Evolutionary conservation across 2,888 invertebrate genomes (phyloP), one percentile per base, ranked within the genome.

Genomic region (Sarcophaga subvicina): DNA sequence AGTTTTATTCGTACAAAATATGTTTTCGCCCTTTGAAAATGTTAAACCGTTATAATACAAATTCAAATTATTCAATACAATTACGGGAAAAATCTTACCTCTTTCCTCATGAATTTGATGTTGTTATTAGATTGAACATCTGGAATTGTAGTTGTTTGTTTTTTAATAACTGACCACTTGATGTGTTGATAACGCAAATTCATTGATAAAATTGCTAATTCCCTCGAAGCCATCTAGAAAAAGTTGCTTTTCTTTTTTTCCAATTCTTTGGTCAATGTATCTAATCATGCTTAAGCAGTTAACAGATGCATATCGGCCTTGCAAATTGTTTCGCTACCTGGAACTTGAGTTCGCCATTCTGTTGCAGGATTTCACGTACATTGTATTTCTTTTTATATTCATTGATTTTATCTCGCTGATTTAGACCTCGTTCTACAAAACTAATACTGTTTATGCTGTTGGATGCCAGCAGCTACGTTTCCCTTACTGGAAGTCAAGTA

Each of bases 211-310:
- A 3, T 71, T 63, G 3, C 64, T 54, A 64, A 95, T 92, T 73
- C 94, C 94, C 89, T 95, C 94, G 90, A 95, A 95, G 81, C 94
- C 95, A 37, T 93, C 93, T 89, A 95, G 94, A 89, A 95, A 95
- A 22, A 95, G 91, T 83, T 95, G 94, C 73, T 94, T 94, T 93
- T 95, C 95, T 1, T 96, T 96, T 83, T 95, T 94, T n/a, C 97
- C 76, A 99, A 94, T 93, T 98, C 97, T 89, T 96, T 95, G 0
- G 98, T 98, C 77, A 99, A 94, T 72, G 95, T 83, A 96, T 96
- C 98, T 98, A 98, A 91, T 98, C 98, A 84, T 95, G 95, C 81
- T 96, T 97, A 27, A 98, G 94, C 71, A 97, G 94, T 93, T 97
- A 97, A 89, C 98, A 98, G 94, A 83, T 97, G 95, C 90, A 98